phyloP scores from a whole-genome alignment of 1,140 invertebrate genomes.

The Heterodera carotae region DNA sequence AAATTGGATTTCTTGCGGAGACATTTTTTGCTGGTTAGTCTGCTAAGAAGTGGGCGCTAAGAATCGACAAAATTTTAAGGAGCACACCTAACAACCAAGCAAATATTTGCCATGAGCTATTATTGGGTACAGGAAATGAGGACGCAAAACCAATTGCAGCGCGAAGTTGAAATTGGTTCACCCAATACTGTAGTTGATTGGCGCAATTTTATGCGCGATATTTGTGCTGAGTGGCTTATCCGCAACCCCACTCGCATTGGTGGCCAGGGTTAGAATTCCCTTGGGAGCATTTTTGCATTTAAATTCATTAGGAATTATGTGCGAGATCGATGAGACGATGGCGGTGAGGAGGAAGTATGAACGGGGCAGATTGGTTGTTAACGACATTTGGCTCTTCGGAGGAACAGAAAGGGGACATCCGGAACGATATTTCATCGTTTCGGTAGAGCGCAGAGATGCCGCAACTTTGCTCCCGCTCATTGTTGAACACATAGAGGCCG shows the following conservation, averaged over 20 bases:
- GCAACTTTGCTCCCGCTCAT: conserved; percentile 14
- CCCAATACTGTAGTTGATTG: neutral
- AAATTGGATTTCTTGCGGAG: neutral
- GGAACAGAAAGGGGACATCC: conserved; percentile 13
- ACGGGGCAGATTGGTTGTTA: neutral
- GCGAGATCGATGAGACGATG: conserved; percentile 18
- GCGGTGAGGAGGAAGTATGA: conserved; percentile 18
- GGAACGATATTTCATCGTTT: conserved; percentile 11
- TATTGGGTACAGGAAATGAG: neutral
- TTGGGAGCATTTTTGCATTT: neutral
- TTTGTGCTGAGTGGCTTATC: conserved; percentile 16
- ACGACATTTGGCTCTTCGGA: conserved; percentile 19
- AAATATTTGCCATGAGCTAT: conserved; percentile 5
- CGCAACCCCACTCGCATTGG: conserved; percentile 9
- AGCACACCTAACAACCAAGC: neutral
- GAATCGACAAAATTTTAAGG: neutral
- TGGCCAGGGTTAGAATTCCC: neutral
- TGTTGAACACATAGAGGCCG: conserved; percentile 14
- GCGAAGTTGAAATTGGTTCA: neutral
- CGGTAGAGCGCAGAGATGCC: conserved; percentile 8
- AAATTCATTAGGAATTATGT: conserved; percentile 3
- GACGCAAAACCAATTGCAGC: neutral
- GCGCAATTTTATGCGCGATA: conserved; percentile 13
- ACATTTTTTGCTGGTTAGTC: neutral
- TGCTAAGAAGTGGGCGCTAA: no score